phyloP scores from a whole-genome alignment of 2,113 vertebrate species.

The Elanoides forficatus region DNA sequence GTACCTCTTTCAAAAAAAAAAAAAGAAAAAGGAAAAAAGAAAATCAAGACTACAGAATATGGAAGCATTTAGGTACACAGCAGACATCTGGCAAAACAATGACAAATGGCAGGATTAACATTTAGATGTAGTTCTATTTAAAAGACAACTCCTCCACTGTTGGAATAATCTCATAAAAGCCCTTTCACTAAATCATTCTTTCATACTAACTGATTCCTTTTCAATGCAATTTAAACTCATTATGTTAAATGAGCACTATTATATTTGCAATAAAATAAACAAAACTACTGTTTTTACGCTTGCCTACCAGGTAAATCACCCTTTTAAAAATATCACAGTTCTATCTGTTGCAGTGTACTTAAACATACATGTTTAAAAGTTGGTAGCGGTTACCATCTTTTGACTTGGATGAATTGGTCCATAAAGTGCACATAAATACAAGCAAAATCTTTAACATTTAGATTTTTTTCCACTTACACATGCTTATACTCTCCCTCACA shows the following conservation, averaged over 20 bases:
- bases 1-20: not conserved
- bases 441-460: not conserved
- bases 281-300: not conserved
- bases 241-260: not conserved
- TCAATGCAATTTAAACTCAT: conserved; percentile 9
- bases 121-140: not conserved
- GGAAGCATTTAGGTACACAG: not conserved
- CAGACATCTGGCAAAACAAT: not conserved
- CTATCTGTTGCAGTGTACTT: not conserved
- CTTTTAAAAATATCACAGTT: not conserved
- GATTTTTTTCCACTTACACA: not conserved
- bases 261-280: conserved; percentile 26
- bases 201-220: not conserved
- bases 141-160: not conserved
- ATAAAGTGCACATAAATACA: not conserved
- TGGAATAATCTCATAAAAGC: not conserved
- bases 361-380: not conserved
- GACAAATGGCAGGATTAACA: not conserved
- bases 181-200: conserved; percentile 8
- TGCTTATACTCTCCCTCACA: not conserved
- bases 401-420: not conserved
- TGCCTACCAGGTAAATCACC: not conserved
- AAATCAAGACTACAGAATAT: not conserved
- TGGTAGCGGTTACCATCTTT: not conserved
- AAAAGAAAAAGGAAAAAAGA: not conserved